Evolutionary conservation across 1,140 invertebrate species (phyloP), one percentile per base, ranked within the genome.

Genomic region (Drosophila sechellia): DNA sequence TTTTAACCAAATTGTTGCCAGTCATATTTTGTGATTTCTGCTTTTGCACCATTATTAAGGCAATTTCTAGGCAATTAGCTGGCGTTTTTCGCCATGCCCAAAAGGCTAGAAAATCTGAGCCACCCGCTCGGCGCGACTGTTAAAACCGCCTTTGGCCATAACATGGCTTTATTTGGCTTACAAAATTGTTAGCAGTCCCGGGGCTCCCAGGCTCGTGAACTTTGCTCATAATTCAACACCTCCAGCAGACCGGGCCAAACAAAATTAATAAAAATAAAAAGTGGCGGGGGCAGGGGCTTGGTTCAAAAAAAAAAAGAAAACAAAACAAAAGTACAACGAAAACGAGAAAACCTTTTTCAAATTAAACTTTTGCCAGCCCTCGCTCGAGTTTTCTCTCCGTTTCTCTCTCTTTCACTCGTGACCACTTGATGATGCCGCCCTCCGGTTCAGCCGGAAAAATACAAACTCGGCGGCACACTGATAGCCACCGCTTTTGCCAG

Each of bases 161-260:
- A 83, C 80, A 84, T 76, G 80, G 80, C 80, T 83, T 83, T 79
- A 83, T 83, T 83, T 83, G 80, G 80, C 80, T 83, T 84, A 84
- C 84, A 84, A 84, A 79, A 83, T 83, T 81, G 79, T 79, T 83
- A 34, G 75, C 58, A 60, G 55, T 25, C 65, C 52, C 65, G 64
- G 27, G 68, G 27, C 20, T 31, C 20, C 49, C 65, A 49, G 65
- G 43, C 52, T 81, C 75, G 66, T 79, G 72, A 87, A 87, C 83
- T 89, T 87, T 87, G 65, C 85, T 90, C 84, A 86, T 86, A 86
- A 86, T 89, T 87, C 84, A 86, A 86, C 83, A 86, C 83, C 83
- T 86, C 68, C 27, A 40, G 40, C 15, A 34, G 52, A 31, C 59
- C 39, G 39, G 27, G 22, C 17, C 57, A 64, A 78, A 66, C 50